phyloP scores from a whole-genome alignment of 1,140 invertebrate genomes.

The Trichonephila clavata region DNA sequence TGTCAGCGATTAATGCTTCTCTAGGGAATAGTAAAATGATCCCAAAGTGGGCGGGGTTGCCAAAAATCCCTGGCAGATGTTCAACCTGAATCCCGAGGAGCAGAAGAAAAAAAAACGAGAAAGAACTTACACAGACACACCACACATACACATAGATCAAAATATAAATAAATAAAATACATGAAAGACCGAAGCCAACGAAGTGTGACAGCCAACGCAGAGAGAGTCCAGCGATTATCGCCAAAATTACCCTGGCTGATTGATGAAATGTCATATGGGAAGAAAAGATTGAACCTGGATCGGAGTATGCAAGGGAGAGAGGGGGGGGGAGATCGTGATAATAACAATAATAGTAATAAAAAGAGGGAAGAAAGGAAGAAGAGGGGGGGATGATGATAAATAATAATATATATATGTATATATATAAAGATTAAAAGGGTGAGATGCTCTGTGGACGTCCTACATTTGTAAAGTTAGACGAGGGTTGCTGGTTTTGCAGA shows the following conservation, averaged over 20 bases:
- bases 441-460: constrained; percentile 47
- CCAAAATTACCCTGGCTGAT: constrained; percentile 75
- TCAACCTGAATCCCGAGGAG: constrained; percentile 63
- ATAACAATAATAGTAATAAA: constrained; percentile 74
- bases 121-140: constrained; percentile 12
- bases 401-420: constrained; percentile 72
- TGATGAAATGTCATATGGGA: constrained; percentile 74
- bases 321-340: constrained; percentile 13
- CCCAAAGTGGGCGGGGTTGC: constrained; percentile 64
- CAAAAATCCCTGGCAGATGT: constrained; percentile 73
- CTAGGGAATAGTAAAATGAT: constrained; percentile 70
- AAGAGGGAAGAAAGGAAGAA: constrained; percentile 46
- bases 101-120: neutral
- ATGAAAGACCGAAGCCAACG: constrained; percentile 61
- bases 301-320: neutral
- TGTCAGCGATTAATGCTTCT: constrained; percentile 30
- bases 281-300: constrained; percentile 74
- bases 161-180: constrained; percentile 76
- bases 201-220: constrained; percentile 66
- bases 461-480: constrained; percentile 64
- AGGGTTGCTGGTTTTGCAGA: constrained; percentile 30
- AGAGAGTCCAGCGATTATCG: constrained; percentile 71
- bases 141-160: constrained; percentile 73
- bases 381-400: constrained; percentile 63
- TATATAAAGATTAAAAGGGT: constrained; percentile 67